These are phyloP conservation scores for Mesoclemmys tuberculata DNA, from an alignment of 2,113 vertebrate genomes.

Conservation along the genomic window DNA sequence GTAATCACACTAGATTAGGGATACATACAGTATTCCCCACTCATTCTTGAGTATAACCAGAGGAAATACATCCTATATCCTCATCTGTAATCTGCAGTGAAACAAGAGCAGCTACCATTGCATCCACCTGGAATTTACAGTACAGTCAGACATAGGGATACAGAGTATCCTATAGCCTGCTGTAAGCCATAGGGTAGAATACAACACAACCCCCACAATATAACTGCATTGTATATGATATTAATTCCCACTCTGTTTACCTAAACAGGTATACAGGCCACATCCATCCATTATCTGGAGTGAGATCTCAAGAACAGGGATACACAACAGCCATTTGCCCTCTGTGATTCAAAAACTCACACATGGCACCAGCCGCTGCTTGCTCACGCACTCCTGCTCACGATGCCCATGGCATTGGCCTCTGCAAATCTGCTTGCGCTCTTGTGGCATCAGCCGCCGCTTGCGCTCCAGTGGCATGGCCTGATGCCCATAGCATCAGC, in stretches of 20 bases:
- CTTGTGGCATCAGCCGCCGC: fast-evolving
- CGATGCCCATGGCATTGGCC: background rate
- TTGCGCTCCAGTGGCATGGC: background rate
- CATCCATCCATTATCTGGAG: background rate
- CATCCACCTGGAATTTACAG: background rate
- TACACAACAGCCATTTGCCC: background rate
- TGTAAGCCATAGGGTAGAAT: background rate
- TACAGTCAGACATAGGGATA: background rate
- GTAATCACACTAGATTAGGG: background rate
- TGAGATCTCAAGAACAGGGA: background rate
- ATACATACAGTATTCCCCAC: background rate
- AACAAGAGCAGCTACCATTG: background rate
- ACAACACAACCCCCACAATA: constrained; percentile 35
- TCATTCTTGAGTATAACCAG: background rate
- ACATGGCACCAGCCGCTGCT: fast-evolving
- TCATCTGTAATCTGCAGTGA: background rate
- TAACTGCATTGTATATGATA: constrained; percentile 9
- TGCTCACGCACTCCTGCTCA: background rate
- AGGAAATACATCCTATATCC: background rate
- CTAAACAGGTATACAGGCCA: background rate
- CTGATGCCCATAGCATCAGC: background rate
- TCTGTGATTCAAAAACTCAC: background rate
- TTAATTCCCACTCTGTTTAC: constrained; percentile 51
- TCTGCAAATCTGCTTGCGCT: background rate
- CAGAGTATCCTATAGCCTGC: background rate